Evolutionary conservation across 2,113 vertebrate species (phyloP), one percentile per base, ranked within the genome.

Genomic region (Edolisoma coerulescens): DNA sequence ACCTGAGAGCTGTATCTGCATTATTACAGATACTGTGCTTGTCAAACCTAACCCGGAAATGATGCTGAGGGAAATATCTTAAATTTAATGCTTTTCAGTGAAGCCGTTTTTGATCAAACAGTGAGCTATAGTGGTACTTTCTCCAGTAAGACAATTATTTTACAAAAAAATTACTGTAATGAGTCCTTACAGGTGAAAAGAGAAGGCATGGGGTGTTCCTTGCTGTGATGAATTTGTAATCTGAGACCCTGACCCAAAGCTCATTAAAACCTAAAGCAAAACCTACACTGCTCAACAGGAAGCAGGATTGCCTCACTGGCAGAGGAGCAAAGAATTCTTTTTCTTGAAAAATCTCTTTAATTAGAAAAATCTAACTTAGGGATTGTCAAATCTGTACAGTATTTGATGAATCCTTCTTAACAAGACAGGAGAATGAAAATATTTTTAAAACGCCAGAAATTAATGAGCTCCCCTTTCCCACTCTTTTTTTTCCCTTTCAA

Each of bases 391-490:
- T 61, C 26, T 35, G 8, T 21, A n/a, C 20, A 53, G 6, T 77
- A 26, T 45, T 54, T 78, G 20, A n/a, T 74, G 4, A 81, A 61
- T 77, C 8, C 1, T 70, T 87, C 69, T 74, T 30, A 57, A 60
- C 16, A 73, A 60, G 59, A 32, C n/a, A 41, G 54, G 5, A 44
- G 78, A 53, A 65, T 27, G 1, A 16, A 70, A 49, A 22, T 67
- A 45, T 57, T 53, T 63, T 13, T 22, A 41, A 75, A 52, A n/a
- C 32, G 6, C 0, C 1, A n/a, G 28, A 73, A 53, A 12, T 44
- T 11, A 81, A 27, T 4, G 4, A 44, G 2, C 4, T 26, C 2
- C 3, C 5, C 5, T 26, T 39, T 5, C 5, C 1, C 1, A 2
- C 19, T 7, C 3, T 12, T 15, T 22, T n/a, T 11, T 20, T 19